These are phyloP conservation scores for Amblyraja radiata DNA, from an alignment of 2,797 vertebrate species.

Conservation along the genomic window DNA sequence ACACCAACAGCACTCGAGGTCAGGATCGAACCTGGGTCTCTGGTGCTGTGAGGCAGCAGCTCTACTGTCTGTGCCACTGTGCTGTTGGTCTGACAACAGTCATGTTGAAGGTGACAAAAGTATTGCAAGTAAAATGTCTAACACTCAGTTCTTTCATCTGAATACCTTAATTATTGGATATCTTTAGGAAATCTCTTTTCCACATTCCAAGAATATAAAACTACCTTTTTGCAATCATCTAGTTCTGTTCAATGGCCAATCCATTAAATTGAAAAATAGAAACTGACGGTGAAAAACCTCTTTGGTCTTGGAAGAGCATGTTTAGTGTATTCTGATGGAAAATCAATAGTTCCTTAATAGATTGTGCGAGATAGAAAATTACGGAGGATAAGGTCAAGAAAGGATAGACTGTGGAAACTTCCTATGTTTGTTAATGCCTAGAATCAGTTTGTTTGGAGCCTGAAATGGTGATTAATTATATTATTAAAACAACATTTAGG, in stretches of 20 bases:
- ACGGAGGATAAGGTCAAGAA: not conserved
- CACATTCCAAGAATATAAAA: not conserved
- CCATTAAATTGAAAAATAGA: not conserved
- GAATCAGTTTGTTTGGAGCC: not conserved
- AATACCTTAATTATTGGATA: not conserved
- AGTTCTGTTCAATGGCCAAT: not conserved
- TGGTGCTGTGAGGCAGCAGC: no score
- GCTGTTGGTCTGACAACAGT: not conserved
- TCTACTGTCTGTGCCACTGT: no score
- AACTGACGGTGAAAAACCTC: not conserved
- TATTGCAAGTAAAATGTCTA: not conserved
- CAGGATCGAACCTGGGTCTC: no score
- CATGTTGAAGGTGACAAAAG: not conserved
- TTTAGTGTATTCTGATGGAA: slow-evolving; percentile 5
- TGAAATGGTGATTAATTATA: not conserved
- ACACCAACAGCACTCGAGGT: no score
- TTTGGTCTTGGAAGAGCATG: slow-evolving; percentile 2
- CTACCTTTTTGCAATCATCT: not conserved
- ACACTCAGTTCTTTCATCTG: not conserved
- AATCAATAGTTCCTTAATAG: slow-evolving; percentile 26
- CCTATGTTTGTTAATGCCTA: not conserved
- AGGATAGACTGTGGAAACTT: not conserved
- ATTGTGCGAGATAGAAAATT: not conserved
- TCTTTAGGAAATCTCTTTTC: not conserved
- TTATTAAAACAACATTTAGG: not conserved